These are phyloP conservation scores for Hemaris fuciformis DNA, from an alignment of 2,888 invertebrate species.

Conservation along the genomic window DNA sequence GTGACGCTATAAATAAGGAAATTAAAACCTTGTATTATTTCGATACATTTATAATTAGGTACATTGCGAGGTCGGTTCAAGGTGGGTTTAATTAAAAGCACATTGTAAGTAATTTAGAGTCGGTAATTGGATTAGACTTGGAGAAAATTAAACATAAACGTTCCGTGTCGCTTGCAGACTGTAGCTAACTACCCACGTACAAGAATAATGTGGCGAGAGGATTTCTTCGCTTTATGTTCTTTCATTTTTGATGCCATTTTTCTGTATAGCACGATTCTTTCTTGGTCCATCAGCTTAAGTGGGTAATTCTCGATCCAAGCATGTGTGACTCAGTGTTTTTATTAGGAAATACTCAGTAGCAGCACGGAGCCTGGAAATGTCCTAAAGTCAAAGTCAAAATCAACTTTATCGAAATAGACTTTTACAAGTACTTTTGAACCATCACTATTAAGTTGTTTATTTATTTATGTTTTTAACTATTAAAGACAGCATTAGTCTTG, in stretches of 20 bases:
- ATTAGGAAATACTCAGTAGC: too few species aligned
- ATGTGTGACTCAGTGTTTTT: too few species aligned
- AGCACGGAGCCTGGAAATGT: too few species aligned
- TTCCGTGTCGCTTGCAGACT: background rate
- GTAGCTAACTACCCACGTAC: background rate
- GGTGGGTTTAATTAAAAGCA: conserved; percentile 6
- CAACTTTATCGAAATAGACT: too few species aligned
- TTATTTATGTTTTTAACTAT: too few species aligned
- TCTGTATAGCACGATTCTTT: too few species aligned
- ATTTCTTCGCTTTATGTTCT: background rate
- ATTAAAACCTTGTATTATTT: background rate
- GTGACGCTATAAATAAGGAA: background rate
- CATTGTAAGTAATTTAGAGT: conserved; percentile 4
- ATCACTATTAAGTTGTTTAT: too few species aligned
- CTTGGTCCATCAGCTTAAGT: too few species aligned
- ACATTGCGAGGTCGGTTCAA: background rate
- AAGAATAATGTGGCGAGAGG: background rate
- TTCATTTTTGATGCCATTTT: background rate
- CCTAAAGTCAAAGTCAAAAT: too few species aligned
- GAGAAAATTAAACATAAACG: background rate
- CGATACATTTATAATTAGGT: conserved; percentile 21
- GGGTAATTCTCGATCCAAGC: too few species aligned
- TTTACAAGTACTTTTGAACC: too few species aligned
- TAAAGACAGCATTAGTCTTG: too few species aligned
- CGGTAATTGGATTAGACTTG: conserved; percentile 1